phyloP scores from a whole-genome alignment of 2,113 vertebrate genomes.

The Oryzias celebensis region DNA sequence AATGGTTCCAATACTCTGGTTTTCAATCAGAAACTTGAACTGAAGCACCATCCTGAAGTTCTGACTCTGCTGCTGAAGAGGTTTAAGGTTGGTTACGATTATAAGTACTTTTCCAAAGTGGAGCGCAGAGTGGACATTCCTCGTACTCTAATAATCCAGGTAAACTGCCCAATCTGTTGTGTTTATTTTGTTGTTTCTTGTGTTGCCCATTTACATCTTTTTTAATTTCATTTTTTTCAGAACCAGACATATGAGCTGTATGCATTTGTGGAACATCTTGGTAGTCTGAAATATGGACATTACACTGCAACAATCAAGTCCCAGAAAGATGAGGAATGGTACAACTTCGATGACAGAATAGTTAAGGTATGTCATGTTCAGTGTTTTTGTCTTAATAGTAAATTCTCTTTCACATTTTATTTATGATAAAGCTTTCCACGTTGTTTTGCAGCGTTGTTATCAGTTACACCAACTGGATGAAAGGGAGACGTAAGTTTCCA shows the following conservation, averaged over 20 bases:
- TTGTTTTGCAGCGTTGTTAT: background rate
- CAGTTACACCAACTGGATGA: background rate
- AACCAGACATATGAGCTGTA: background rate
- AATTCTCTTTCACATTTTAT: too few species aligned
- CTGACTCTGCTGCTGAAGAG: slow-evolving; percentile 71
- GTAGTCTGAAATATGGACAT: slow-evolving; percentile 55
- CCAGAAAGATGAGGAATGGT: slow-evolving; percentile 47
- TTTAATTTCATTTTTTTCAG: background rate
- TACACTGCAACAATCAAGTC: slow-evolving; percentile 59
- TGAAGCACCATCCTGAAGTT: slow-evolving; percentile 55
- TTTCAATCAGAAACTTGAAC: slow-evolving; percentile 15
- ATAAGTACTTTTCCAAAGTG: slow-evolving; percentile 59
- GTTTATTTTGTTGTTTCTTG: background rate
- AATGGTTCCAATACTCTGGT: too few species aligned
- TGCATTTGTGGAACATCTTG: slow-evolving; percentile 54
- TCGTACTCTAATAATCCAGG: slow-evolving; percentile 11
- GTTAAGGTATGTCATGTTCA: background rate
- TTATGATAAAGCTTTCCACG: background rate
- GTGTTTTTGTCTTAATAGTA: background rate
- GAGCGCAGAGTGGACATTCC: slow-evolving; percentile 39
- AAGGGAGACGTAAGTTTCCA: background rate
- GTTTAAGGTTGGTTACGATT: slow-evolving; percentile 59
- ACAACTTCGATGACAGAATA: slow-evolving; percentile 40
- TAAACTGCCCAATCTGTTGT: background rate
- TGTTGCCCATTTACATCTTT: background rate